A percentile compares a stretch with the other conserved stretches of the same genome.
These are phyloP conservation scores for Sciurus niger DNA, from an alignment of 2,113 vertebrate species.

Conservation along the genomic window DNA sequence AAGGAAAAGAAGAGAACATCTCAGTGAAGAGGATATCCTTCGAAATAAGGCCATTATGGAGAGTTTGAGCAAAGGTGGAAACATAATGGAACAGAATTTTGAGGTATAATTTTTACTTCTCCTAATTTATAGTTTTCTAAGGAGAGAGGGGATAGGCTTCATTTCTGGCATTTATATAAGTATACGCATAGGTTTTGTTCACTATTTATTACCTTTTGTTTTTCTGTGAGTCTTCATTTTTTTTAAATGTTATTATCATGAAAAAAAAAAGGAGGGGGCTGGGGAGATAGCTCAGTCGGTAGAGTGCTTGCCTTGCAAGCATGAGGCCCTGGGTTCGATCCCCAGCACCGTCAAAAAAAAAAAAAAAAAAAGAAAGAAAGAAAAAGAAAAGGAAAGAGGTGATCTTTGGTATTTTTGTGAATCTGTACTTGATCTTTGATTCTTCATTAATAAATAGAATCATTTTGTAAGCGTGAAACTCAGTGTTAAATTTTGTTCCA, in stretches of 20 bases:
- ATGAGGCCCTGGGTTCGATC: too few species aligned
- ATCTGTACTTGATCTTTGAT: background rate
- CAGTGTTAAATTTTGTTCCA: constrained; percentile 19
- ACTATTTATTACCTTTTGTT: background rate
- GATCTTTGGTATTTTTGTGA: background rate
- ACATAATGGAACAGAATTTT: constrained; percentile 97
- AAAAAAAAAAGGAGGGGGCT: background rate
- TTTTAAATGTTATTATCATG: background rate
- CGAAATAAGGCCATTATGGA: constrained; percentile 99
- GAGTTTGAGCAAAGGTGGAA: constrained; percentile 99
- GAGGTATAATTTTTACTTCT: constrained; percentile 90
- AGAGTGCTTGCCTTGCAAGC: too few species aligned
- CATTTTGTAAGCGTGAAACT: background rate
- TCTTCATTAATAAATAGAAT: background rate
- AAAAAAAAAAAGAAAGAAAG: too few species aligned
- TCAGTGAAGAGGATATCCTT: constrained; percentile 98
- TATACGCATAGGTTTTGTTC: background rate
- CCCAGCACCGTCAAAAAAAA: too few species aligned
- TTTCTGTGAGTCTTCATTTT: constrained; percentile 22
- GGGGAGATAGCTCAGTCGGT: too few species aligned
- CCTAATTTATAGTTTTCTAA: background rate
- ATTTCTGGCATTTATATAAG: background rate
- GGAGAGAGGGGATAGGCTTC: background rate
- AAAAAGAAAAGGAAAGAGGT: background rate
- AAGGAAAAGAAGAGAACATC: constrained; percentile 97